phyloP scores from a whole-genome alignment of 2,888 invertebrate genomes.

The Hofmannophila pseudospretella region DNA sequence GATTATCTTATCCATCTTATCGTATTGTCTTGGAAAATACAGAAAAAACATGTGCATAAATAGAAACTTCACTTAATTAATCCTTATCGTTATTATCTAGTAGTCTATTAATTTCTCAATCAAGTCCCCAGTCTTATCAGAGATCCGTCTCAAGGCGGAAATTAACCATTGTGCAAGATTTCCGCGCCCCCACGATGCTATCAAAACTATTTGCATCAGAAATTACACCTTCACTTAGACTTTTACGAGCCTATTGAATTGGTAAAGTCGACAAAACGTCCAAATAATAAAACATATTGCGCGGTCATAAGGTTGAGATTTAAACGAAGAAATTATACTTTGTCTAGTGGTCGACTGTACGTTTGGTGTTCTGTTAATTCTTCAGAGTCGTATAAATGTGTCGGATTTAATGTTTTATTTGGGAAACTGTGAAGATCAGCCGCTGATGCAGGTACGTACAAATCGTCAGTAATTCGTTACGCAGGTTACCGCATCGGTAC shows the following conservation, averaged over 20 bases:
- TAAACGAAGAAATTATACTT: too few relatives aligned
- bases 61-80: too few relatives aligned
- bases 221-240: background rate
- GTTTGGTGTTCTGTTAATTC: too few relatives aligned
- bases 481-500: slow-evolving; percentile 4
- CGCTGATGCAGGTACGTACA: slow-evolving; percentile 5
- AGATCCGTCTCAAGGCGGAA: slow-evolving; percentile 1
- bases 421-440: slow-evolving; percentile 8
- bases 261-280: too few relatives aligned
- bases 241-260: slow-evolving; percentile 2
- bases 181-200: background rate
- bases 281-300: too few relatives aligned
- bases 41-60: too few relatives aligned
- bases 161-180: slow-evolving; percentile 1
- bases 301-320: too few relatives aligned
- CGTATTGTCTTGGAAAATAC: too few relatives aligned
- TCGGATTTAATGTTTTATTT: background rate
- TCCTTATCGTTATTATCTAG: too few relatives aligned
- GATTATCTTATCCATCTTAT: too few relatives aligned
- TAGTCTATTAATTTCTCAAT: background rate
- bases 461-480: slow-evolving; percentile 8
- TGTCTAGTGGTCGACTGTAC: too few relatives aligned
- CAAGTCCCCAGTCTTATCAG: background rate
- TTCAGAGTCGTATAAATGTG: background rate
- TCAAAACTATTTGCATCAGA: slow-evolving; percentile 1